Evolutionary conservation across 2,888 invertebrate species (phyloP), one percentile per base, ranked within the genome.

Genomic region (Eristalis tenax): DNA sequence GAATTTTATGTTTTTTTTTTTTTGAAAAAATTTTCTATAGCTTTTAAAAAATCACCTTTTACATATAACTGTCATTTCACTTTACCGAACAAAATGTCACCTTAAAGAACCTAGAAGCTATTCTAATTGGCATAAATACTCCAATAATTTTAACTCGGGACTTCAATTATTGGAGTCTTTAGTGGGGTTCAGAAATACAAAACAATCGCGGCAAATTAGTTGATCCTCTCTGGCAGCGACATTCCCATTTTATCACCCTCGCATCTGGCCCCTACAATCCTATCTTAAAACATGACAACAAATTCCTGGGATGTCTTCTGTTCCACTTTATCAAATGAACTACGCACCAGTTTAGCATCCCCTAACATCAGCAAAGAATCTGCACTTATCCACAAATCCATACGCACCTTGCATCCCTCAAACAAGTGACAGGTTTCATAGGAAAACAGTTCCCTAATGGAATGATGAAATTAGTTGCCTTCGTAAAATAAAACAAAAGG

Each of bases 31-130:
- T n/a, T n/a, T n/a, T n/a, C n/a, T n/a, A n/a, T n/a, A n/a, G n/a
- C n/a, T n/a, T n/a, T n/a, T n/a, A n/a, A n/a, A n/a, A n/a, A n/a
- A n/a, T n/a, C n/a, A n/a, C n/a, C n/a, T n/a, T n/a, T n/a, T n/a
- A n/a, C 40, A 59, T 40, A 40, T 88, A 6, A 73, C 83, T 32
- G 56, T 88, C 11, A 66, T 88, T 8, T 59, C 38, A 10, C 68
- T 50, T 2, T 88, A 84, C 83, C 10, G 50, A 83, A 18, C 76
- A 84, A 77, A 23, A 18, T 3, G 78, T 87, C 40, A 66, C 71
- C 15, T 59, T 22, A 1, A 11, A 40, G 32, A 65, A 76, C 11
- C 63, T 83, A 10, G 32, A 23, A 61, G 43, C 64, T 56, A 18
- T 77, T 23, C 28, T 78, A 11, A 23, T 26, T 11, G 66, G 63